These are phyloP conservation scores for Zosterops borbonicus DNA, from an alignment of 2,113 vertebrate genomes.

Conservation along the genomic window DNA sequence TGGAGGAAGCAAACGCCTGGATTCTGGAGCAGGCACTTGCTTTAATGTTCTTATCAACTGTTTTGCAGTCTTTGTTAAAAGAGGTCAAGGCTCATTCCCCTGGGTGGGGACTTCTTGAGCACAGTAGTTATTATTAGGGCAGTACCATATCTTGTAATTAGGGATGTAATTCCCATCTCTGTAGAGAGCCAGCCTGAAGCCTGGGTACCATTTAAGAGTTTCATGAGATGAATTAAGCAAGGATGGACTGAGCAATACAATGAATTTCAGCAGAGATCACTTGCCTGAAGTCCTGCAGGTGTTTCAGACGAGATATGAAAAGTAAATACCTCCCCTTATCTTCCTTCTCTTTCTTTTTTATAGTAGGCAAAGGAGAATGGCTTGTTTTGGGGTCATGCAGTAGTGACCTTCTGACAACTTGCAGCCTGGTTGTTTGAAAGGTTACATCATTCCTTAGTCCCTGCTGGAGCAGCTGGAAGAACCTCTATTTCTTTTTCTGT, in stretches of 20 bases:
- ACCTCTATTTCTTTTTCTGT: not conserved
- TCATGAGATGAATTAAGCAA: slow-evolving; percentile 50
- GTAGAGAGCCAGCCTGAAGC: slow-evolving; percentile 18
- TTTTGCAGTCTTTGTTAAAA: slow-evolving; percentile 50
- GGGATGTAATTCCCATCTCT: slow-evolving; percentile 54
- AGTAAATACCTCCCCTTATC: not conserved
- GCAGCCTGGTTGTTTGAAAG: not conserved
- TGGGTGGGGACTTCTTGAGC: slow-evolving; percentile 32
- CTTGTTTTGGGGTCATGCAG: not conserved
- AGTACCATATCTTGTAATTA: slow-evolving; percentile 45
- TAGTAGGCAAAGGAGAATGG: not conserved
- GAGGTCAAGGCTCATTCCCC: slow-evolving; percentile 45
- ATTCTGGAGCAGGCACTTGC: slow-evolving; percentile 17
- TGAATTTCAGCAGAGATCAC: slow-evolving; percentile 8
- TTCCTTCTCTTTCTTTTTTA: not conserved
- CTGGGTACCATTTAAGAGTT: slow-evolving; percentile 21
- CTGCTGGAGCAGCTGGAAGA: not conserved
- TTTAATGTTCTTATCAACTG: slow-evolving; percentile 52
- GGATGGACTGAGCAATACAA: not conserved
- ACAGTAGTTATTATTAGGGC: slow-evolving; percentile 40
- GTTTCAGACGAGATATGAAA: not conserved
- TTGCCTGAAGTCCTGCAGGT: slow-evolving; percentile 33
- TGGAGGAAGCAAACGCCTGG: not conserved
- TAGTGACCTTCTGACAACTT: not conserved
- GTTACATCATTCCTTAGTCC: not conserved